These are phyloP conservation scores for Columbina picui DNA, from an alignment of 2,113 vertebrate genomes.

Conservation along the genomic window DNA sequence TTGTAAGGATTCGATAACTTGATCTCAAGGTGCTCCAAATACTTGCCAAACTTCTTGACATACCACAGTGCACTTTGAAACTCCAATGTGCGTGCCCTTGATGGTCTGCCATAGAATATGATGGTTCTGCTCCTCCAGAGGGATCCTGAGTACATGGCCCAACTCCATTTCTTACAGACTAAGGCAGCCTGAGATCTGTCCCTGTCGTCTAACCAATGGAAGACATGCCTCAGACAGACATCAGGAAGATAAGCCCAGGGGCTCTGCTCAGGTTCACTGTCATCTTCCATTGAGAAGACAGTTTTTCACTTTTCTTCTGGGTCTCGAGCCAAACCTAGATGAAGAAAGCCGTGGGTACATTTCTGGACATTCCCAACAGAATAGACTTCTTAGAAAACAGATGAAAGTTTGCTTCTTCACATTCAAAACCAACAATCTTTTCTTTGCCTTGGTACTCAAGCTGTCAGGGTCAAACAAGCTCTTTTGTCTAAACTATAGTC, in stretches of 20 bases:
- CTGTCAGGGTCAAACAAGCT: not conserved
- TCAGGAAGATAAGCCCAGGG: constrained; percentile 74
- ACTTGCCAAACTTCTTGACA: constrained; percentile 72
- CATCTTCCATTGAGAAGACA: constrained; percentile 38
- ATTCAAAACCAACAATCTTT: not conserved
- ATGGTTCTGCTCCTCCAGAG: constrained; percentile 78
- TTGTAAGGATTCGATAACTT: constrained; percentile 70
- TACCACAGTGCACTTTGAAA: constrained; percentile 71
- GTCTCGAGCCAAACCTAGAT: not conserved
- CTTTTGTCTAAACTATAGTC: not conserved
- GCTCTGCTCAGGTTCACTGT: constrained; percentile 16
- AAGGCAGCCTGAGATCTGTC: constrained; percentile 73
- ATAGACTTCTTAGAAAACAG: not conserved
- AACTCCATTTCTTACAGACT: constrained; percentile 78
- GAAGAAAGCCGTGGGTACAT: not conserved
- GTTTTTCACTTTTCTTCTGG: not conserved
- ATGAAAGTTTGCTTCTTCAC: not conserved
- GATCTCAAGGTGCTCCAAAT: constrained; percentile 77
- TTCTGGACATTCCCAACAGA: not conserved
- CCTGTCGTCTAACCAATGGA: constrained; percentile 73
- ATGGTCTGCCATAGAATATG: constrained; percentile 68
- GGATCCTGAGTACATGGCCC: constrained; percentile 68
- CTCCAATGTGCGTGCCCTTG: constrained; percentile 13
- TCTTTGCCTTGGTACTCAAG: not conserved
- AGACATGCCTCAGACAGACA: constrained; percentile 71